Evolutionary conservation across 2,113 vertebrate genomes (phyloP).

Genomic region (Axis porcinus): DNA sequence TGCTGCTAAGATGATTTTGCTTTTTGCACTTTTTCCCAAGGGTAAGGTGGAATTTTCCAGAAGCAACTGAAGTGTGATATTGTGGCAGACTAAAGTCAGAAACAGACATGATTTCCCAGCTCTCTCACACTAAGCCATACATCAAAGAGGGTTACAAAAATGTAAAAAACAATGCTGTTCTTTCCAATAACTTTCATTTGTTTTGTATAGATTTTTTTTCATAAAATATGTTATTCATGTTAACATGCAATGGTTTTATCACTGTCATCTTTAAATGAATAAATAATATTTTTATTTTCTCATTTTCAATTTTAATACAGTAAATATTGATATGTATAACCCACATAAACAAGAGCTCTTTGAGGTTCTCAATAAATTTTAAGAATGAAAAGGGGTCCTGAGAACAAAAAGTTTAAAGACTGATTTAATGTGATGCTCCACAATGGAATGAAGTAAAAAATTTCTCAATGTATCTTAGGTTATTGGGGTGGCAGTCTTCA

Average conservation of each 20-base stretch:
- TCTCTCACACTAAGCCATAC: neutral
- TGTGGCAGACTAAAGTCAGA: neutral
- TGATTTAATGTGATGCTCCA: neutral
- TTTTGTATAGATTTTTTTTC: neutral
- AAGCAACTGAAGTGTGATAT: neutral
- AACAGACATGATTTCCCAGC: neutral
- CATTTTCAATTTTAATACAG: neutral
- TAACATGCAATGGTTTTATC: neutral
- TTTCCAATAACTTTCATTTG: neutral
- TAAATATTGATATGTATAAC: neutral
- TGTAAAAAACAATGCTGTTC: neutral
- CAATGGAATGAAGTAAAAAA: neutral
- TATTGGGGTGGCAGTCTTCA: neutral
- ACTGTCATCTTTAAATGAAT: neutral
- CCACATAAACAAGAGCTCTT: neutral
- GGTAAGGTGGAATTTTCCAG: neutral
- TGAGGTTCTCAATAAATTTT: neutral
- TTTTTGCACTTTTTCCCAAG: neutral
- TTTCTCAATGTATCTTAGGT: neutral
- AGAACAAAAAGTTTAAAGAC: neutral
- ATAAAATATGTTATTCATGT: neutral
- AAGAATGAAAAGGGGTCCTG: neutral
- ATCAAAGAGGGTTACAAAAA: neutral
- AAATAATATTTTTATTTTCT: neutral
- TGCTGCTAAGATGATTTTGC: neutral